These are phyloP conservation scores for Ondatra zibethicus DNA, from an alignment of 2,113 vertebrate genomes.

Conservation along the genomic window DNA sequence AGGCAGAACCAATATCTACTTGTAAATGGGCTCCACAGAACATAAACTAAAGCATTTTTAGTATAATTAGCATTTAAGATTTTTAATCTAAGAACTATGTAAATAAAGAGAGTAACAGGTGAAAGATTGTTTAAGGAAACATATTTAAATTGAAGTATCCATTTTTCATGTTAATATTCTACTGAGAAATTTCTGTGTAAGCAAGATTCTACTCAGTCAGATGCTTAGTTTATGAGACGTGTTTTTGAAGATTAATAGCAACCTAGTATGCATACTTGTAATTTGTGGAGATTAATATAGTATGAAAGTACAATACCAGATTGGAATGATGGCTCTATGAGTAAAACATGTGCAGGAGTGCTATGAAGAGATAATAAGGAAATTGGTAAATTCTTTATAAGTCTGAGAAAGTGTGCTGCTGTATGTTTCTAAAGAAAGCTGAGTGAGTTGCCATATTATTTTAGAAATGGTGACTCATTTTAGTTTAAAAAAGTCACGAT, in stretches of 20 bases:
- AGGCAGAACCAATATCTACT: not conserved
- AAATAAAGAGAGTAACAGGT: not conserved
- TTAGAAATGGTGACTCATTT: not conserved
- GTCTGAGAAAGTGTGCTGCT: not conserved
- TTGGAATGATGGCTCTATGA: not conserved
- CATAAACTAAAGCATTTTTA: not conserved
- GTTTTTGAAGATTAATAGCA: not conserved
- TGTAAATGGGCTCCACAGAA: not conserved
- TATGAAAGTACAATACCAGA: not conserved
- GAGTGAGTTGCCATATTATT: not conserved
- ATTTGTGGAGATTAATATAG: not conserved
- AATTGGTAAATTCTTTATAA: constrained; percentile 5
- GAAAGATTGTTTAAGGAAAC: constrained; percentile 11
- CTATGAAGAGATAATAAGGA: not conserved
- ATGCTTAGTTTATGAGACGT: not conserved
- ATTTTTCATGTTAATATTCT: not conserved
- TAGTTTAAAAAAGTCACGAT: not conserved
- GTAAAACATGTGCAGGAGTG: not conserved
- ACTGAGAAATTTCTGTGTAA: not conserved
- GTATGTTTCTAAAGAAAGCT: not conserved
- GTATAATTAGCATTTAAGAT: not conserved
- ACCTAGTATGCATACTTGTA: not conserved
- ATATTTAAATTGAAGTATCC: not conserved
- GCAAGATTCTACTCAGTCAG: not conserved
- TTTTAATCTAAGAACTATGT: not conserved